Percentiles rank a stretch among this genome's conserved stretches.
These are phyloP conservation scores for Gymnodraco acuticeps DNA, from an alignment of 2,797 vertebrate genomes.

Conservation along the genomic window DNA sequence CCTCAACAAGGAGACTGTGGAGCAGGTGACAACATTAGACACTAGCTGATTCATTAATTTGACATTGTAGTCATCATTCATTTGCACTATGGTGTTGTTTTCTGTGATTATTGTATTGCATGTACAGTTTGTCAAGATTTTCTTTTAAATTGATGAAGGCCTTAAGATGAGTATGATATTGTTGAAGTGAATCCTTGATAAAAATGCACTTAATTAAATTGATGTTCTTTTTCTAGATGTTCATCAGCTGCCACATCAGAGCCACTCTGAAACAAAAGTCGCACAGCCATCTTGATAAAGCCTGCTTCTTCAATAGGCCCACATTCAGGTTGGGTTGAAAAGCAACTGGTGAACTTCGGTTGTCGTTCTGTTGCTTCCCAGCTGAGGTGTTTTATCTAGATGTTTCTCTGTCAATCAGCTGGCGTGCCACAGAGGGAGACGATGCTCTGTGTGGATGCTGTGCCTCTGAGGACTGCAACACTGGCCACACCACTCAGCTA, in stretches of 20 bases:
- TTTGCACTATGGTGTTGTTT: not conserved
- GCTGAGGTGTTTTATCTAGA: not conserved
- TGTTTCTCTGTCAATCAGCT: constrained; percentile 61
- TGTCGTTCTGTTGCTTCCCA: not conserved
- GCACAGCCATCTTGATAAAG: constrained; percentile 43
- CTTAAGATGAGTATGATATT: too few species aligned
- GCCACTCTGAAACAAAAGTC: constrained; percentile 39
- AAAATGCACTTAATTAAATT: not conserved
- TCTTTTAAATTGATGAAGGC: too few species aligned
- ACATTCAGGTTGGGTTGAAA: constrained; percentile 57
- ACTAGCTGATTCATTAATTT: not conserved
- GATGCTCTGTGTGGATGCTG: constrained; percentile 65
- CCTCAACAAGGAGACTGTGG: constrained; percentile 35
- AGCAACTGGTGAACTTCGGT: not conserved
- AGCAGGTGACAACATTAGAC: constrained; percentile 42
- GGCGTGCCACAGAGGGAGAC: constrained; percentile 67
- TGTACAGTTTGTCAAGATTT: too few species aligned
- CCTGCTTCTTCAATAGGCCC: constrained; percentile 67
- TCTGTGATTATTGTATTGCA: not conserved
- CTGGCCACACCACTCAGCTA: not conserved
- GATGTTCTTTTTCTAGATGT: constrained; percentile 54
- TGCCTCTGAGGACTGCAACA: constrained; percentile 46
- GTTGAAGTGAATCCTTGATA: not conserved
- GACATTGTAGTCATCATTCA: not conserved
- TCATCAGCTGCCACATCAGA: constrained; percentile 70